Conservation (phyloP, 2,797 vertebrate species). For the Sternarchorhynchus goeldii region DNA sequence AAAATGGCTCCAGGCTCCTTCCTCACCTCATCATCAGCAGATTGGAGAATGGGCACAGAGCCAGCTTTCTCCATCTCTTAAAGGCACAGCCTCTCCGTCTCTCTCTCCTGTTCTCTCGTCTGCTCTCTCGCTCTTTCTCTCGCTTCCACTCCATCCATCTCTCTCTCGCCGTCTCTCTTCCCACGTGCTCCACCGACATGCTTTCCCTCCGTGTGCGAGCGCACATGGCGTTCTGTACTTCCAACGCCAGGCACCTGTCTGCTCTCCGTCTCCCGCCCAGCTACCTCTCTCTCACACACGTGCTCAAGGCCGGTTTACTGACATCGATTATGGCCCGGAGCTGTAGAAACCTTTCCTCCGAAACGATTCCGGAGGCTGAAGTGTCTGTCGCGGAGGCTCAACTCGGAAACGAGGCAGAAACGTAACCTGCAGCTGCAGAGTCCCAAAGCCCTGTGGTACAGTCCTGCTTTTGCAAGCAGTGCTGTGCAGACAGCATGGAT, state of each 20-base stretch:
- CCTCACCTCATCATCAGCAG: conserved; percentile 63
- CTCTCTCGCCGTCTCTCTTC: background rate
- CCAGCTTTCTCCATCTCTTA: conserved; percentile 56
- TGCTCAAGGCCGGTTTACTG: conserved; percentile 17
- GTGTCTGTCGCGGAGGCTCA: conserved; percentile 1
- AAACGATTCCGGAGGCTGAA: background rate
- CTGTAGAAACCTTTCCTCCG: conserved; percentile 10
- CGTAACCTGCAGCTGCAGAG: background rate
- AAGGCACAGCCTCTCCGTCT: conserved; percentile 38
- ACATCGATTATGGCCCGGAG: conserved; percentile 22
- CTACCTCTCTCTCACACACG: background rate
- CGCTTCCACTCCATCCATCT: background rate
- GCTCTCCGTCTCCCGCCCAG: background rate
- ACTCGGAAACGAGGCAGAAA: background rate
- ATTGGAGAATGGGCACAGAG: conserved; percentile 58
- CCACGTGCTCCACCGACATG: background rate
- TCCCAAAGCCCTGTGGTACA: conserved; percentile 3
- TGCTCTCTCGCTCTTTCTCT: conserved; percentile 5
- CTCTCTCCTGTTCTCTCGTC: background rate
- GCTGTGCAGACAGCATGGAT: conserved; percentile 2
- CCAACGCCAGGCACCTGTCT: background rate
- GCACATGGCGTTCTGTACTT: background rate
- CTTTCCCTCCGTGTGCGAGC: background rate
- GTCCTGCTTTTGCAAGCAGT: conserved; percentile 19
- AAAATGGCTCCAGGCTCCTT: conserved; percentile 63